These are phyloP conservation scores for Esox masquinongy DNA, from an alignment of 2,797 vertebrate species.

Conservation along the genomic window DNA sequence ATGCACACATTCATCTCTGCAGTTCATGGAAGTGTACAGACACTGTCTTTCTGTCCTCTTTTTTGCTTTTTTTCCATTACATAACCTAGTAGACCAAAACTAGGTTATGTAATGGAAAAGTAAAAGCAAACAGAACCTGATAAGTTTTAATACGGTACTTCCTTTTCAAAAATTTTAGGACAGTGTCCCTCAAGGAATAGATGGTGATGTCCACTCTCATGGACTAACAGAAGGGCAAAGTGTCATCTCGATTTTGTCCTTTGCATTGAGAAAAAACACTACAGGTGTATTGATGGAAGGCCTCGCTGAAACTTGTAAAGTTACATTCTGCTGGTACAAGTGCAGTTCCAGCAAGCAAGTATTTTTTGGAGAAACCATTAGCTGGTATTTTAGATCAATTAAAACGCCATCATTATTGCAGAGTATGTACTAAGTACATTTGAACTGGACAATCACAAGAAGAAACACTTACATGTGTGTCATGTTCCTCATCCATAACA, in stretches of 20 bases:
- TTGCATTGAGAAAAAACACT: constrained; percentile 31
- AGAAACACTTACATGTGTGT: constrained; percentile 25
- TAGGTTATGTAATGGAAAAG: no score
- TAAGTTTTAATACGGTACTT: no score
- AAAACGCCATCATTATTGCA: constrained; percentile 25
- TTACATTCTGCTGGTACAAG: constrained; percentile 31
- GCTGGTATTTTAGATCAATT: constrained; percentile 23
- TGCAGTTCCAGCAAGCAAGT: constrained; percentile 34
- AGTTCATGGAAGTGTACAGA: no score
- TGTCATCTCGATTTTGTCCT: constrained; percentile 30
- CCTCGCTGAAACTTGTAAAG: constrained; percentile 24
- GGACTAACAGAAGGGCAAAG: constrained; percentile 29
- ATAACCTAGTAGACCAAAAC: no score
- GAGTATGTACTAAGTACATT: constrained; percentile 26
- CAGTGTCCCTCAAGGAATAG: constrained; percentile 17
- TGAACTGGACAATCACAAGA: constrained; percentile 22
- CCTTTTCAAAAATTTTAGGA: no score
- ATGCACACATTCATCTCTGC: not conserved
- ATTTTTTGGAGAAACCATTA: constrained; percentile 28
- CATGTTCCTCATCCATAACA: constrained; percentile 30
- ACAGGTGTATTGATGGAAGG: constrained; percentile 24
- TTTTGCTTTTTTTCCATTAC: no score
- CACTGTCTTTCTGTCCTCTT: no score
- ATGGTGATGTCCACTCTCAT: constrained; percentile 16
- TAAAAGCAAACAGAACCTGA: no score